Base-by-base conservation (phyloP, 2,888 invertebrate genomes). In the Biston stratarius region DNA sequence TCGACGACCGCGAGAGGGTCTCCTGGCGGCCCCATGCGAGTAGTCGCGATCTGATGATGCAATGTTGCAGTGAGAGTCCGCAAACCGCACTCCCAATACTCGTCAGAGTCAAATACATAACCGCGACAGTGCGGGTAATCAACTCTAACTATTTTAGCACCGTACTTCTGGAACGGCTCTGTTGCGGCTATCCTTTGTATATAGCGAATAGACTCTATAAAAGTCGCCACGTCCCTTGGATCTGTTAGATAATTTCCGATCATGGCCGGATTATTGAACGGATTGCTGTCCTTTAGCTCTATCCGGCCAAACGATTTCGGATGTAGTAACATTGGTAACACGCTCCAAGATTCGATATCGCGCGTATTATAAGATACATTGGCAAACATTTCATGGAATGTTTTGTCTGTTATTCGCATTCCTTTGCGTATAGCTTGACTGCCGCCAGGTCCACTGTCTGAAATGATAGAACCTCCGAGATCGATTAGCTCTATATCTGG, bases 221-320 rank as follows among this genome's bases (percentile, higher is more conserved):
- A 86, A 0, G 95, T 95, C n/a, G 94, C 92, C 0, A 95, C 85
- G 77, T 97, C 94, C 34, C 74, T 83, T 6, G 94, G 94, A 79
- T 97, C 95, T 0, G 95, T 94, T 68, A 98, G 94, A 83, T 98
- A 98, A 78, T 98, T 97, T 0, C 97, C 96, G 76, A 97, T 95
- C 75, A 98, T 95, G n/a, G 95, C 88, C 0, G 98, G 98, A 75
- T 96, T 95, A 44, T 96, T 95, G 52, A 96, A 94, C 0, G 98
- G 97, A 89, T 98, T 95, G 34, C 91, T 95, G 48, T 96, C 95
- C 77, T 95, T 95, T 12, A 99, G 91, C 82, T 94, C 95, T 0
- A 97, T 77, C 6, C 95, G 92, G 0, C 97, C 97, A 24, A 94
- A 91, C 12, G 97, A 97, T 81, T 96, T 95, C 0, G 97, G 97